Evolutionary conservation across 2,797 vertebrate species (phyloP).

Genomic region (Sebastolobus altivelis): DNA sequence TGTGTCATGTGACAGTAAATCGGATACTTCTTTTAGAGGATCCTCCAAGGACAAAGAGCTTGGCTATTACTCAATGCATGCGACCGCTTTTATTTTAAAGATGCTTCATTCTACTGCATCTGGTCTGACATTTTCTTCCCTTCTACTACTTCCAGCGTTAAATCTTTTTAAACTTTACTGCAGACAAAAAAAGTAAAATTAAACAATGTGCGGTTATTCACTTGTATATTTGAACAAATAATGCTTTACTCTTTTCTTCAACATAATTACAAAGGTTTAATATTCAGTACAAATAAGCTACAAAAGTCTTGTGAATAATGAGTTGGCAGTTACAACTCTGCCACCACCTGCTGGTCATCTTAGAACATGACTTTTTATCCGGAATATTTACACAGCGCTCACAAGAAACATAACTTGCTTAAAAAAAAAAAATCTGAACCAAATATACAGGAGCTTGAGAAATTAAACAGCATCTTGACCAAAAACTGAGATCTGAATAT

Average conservation of each 20-base stretch:
- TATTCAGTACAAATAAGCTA: slow-evolving; percentile 67
- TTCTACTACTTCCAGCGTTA: background rate
- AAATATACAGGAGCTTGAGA: slow-evolving; percentile 33
- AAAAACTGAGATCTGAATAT: slow-evolving; percentile 17
- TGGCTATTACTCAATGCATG: background rate
- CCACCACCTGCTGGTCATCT: slow-evolving; percentile 73
- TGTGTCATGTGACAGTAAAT: background rate
- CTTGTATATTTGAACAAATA: background rate
- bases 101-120: background rate
- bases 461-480: slow-evolving; percentile 12
- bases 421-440: background rate
- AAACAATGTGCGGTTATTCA: background rate
- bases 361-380: slow-evolving; percentile 20
- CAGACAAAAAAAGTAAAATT: background rate
- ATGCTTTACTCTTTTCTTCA: background rate
- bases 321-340: slow-evolving; percentile 43
- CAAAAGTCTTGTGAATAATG: slow-evolving; percentile 53
- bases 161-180: background rate
- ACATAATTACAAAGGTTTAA: slow-evolving; percentile 60
- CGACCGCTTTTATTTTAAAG: background rate
- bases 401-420: slow-evolving; percentile 37
- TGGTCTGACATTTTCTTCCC: background rate
- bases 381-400: slow-evolving; percentile 59
- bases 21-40: background rate
- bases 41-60: background rate